Evolutionary conservation across 2,797 vertebrate genomes (phyloP), one percentile per base, ranked within the genome.

Genomic region (Corythornis leucogaster): DNA sequence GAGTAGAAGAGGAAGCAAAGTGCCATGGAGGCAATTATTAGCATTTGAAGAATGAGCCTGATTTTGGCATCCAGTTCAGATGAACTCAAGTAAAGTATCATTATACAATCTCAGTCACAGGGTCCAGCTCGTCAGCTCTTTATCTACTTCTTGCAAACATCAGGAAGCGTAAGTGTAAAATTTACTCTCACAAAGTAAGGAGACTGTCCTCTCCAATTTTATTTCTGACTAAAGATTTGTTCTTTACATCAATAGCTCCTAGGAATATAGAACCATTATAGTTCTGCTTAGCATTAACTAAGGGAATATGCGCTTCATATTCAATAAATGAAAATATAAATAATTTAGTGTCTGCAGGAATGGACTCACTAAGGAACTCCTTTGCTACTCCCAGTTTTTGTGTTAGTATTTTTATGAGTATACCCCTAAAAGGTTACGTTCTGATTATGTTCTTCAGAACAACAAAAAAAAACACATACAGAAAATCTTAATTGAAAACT

Each of bases 291-390:
- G 9, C 24, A 70, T 58, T 77, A 70, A 62, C 6, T 69, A 58
- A 46, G 6, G 10, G 15, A 71, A 15, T 4, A 12, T 26, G 58
- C 31, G 90, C 28, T 21, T 75, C 74, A 21, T 20, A 38, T 82
- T 82, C 31, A 58, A 20, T 42, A 74, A n/a, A 38, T 31, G 18
- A n/a, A 85, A 69, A 70, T 19, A 28, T n/a, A 74, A 83, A 77
- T 89, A 80, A 57, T 70, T 89, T 10, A 64, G 12, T 54, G 30
- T 12, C 54, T 87, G 53, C 30, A 87, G 55, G 17, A 91, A 80
- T 24, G 25, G 15, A 51, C 53, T 81, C 42, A 16, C 8, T 43
- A n/a, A 43, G 14, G 31, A 42, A 15, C 9, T 74, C 6, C 13
- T 70, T 85, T 25, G 66, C 31, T 70, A 31, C 6, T 59, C 19